Conservation (phyloP, 2,797 vertebrate genomes). For the Xiphophorus birchmanni region DNA sequence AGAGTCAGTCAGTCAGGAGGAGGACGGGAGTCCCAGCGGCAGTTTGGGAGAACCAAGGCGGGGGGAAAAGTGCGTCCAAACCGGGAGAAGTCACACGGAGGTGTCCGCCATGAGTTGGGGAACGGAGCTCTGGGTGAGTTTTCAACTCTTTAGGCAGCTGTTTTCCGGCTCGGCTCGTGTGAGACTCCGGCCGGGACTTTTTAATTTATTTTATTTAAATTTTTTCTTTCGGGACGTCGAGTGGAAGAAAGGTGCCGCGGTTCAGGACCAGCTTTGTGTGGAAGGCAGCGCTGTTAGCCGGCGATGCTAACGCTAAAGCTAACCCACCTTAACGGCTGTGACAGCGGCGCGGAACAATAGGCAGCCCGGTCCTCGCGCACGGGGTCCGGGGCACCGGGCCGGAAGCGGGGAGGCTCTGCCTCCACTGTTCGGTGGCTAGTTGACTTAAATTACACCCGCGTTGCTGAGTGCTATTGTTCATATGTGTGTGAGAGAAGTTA, state of each 20-base stretch:
- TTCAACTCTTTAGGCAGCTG: not conserved
- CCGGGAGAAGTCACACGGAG: constrained; percentile 60
- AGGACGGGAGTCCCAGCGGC: constrained; percentile 59
- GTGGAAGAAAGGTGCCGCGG: constrained; percentile 64
- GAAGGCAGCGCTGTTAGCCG: constrained; percentile 15
- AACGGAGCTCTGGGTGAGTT: constrained; percentile 88
- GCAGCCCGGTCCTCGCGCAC: constrained; percentile 34
- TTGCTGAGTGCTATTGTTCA: not conserved
- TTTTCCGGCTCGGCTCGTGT: not conserved
- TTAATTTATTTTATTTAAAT: not conserved
- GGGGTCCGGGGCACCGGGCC: constrained; percentile 1
- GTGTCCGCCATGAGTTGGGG: constrained; percentile 86
- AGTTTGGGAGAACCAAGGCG: constrained; percentile 58
- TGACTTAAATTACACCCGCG: not conserved
- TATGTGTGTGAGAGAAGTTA: constrained; percentile 27
- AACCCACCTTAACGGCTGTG: constrained; percentile 61
- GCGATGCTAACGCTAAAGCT: constrained; percentile 58
- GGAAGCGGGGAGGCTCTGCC: not conserved
- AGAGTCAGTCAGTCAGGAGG: constrained; percentile 42
- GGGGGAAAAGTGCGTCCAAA: constrained; percentile 66
- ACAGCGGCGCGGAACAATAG: constrained; percentile 76
- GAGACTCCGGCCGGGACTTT: not conserved
- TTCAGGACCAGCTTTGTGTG: constrained; percentile 67
- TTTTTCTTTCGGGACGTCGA: constrained; percentile 11
- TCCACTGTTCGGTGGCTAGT: not conserved